phyloP scores from a whole-genome alignment of 2,888 invertebrate genomes.

The Tipula confusa region DNA sequence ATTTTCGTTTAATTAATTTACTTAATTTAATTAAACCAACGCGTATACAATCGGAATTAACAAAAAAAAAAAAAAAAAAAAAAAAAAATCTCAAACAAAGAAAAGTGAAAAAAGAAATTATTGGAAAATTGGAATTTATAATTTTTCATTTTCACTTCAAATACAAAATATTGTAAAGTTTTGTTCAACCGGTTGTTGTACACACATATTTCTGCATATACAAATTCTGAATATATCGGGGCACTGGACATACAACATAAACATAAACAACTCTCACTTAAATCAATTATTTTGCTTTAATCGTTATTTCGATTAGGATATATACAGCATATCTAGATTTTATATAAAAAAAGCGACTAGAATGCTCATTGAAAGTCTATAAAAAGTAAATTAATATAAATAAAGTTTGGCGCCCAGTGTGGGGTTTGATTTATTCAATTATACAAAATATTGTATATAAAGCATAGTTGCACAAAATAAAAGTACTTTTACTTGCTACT shows the following conservation, averaged over 20 bases:
- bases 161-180: background rate
- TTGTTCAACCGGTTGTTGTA: background rate
- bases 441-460: background rate
- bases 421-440: background rate
- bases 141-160: constrained; percentile 25
- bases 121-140: constrained; percentile 12
- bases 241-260: constrained; percentile 12
- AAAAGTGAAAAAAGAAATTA: constrained; percentile 20
- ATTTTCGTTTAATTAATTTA: background rate
- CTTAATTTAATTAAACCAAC: background rate
- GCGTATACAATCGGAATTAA: background rate
- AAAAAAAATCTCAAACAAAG: background rate
- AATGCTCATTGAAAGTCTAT: background rate
- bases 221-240: background rate
- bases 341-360: background rate
- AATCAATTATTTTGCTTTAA: background rate
- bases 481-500: background rate
- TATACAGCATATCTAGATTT: background rate
- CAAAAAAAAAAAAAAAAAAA: background rate
- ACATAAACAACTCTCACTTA: constrained; percentile 12
- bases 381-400: too few species aligned
- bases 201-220: background rate
- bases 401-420: background rate
- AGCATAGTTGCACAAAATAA: background rate
- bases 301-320: background rate